A percentile compares a stretch with the other conserved stretches of the same genome.
Conservation (phyloP, 2,113 vertebrate species). For the Cochlearius cochlearius region DNA sequence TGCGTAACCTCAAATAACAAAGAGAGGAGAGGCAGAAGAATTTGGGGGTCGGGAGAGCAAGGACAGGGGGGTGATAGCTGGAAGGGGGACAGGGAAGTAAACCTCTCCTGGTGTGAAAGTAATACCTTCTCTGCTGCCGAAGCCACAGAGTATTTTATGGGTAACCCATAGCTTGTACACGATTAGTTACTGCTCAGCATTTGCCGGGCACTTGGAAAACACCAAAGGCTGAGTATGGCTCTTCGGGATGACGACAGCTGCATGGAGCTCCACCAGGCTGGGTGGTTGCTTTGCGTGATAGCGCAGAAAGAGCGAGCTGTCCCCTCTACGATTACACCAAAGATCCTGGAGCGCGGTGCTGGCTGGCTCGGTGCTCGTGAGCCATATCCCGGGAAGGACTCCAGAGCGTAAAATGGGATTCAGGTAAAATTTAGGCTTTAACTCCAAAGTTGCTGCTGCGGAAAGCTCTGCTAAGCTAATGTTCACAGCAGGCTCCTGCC, state of each 20-base stretch:
- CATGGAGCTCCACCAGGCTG: not conserved
- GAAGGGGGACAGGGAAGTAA: not conserved
- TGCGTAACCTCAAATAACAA: not conserved
- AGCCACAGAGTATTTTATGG: not conserved
- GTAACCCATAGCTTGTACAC: not conserved
- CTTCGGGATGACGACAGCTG: not conserved
- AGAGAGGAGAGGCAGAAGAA: not conserved
- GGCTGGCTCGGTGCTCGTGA: not conserved
- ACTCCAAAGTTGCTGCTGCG: not conserved
- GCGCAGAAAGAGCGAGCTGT: not conserved
- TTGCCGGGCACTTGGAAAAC: not conserved
- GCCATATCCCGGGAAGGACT: not conserved
- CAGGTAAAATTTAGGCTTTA: not conserved
- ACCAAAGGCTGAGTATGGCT: not conserved
- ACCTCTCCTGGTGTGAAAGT: not conserved
- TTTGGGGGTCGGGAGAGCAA: not conserved
- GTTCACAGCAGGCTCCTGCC: not conserved
- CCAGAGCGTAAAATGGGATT: not conserved
- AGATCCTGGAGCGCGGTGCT: not conserved
- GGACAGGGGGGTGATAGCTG: not conserved
- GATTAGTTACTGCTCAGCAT: not conserved
- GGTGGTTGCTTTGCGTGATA: not conserved
- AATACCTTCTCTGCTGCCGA: not conserved
- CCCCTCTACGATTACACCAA: not conserved
- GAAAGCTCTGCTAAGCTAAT: not conserved